phyloP scores from a whole-genome alignment of 2,888 invertebrate genomes.

The Lathronympha strigana region DNA sequence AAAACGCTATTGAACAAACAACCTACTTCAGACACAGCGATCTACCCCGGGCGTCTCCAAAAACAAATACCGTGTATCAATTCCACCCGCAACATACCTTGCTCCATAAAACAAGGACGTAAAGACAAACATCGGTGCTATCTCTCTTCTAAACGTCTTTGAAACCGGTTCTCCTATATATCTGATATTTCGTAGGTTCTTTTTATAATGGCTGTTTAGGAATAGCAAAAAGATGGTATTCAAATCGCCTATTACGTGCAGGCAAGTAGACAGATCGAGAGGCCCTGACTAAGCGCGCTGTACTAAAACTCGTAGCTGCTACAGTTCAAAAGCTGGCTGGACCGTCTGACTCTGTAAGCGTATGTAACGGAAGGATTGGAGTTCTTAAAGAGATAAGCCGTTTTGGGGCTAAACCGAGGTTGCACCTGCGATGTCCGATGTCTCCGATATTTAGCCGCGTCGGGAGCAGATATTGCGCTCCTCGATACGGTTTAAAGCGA shows the following conservation, averaged over 20 bases:
- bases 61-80: constrained; percentile 23
- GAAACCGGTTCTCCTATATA: neutral
- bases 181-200: neutral
- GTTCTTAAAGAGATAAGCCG: neutral
- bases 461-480: constrained; percentile 57
- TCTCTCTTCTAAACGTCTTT: neutral
- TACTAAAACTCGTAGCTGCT: neutral
- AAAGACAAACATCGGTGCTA: neutral
- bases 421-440: constrained; percentile 55
- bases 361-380: neutral
- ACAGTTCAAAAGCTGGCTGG: neutral
- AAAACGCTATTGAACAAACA: constrained; percentile 2
- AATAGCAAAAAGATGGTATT: too few relatives aligned
- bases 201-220: neutral
- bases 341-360: neutral
- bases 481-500: constrained; percentile 58
- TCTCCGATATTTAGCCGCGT: constrained; percentile 63
- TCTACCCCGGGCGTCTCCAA: constrained; percentile 2
- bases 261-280: too few relatives aligned
- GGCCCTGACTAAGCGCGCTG: neutral
- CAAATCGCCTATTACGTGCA: too few relatives aligned
- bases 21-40: neutral
- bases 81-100: constrained; percentile 4
- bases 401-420: neutral
- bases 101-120: neutral